Percentiles rank a stretch among this genome's conserved stretches.
Conservation (phyloP, 2,797 vertebrate genomes). For the Molossus alvarezi region DNA sequence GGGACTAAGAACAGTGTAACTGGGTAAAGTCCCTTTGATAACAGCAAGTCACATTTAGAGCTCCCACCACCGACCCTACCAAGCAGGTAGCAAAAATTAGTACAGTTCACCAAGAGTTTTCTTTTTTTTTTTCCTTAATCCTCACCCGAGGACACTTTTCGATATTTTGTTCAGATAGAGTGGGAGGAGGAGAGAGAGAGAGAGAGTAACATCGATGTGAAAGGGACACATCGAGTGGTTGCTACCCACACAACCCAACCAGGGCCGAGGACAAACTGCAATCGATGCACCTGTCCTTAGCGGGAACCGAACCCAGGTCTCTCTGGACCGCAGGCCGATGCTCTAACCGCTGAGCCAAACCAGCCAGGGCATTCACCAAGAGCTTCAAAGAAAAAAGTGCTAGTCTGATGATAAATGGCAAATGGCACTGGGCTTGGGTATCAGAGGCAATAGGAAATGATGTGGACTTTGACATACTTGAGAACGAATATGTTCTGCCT, state of each 20-base stretch:
- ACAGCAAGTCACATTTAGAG: not conserved
- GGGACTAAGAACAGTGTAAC: slow-evolving; percentile 13
- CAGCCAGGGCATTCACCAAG: not conserved
- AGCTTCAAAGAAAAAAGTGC: slow-evolving; percentile 39
- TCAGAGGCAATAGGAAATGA: slow-evolving; percentile 20
- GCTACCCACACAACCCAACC: too few relatives aligned
- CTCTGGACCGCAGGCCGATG: too few relatives aligned
- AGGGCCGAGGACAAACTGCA: too few relatives aligned
- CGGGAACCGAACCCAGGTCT: too few relatives aligned
- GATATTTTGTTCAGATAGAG: too few relatives aligned
- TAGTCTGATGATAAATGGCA: slow-evolving; percentile 37
- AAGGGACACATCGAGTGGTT: too few relatives aligned
- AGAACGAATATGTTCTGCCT: slow-evolving; percentile 36
- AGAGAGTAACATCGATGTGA: too few relatives aligned
- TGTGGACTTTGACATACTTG: slow-evolving; percentile 39
- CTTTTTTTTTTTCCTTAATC: too few relatives aligned
- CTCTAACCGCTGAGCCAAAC: too few relatives aligned
- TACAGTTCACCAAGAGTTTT: not conserved
- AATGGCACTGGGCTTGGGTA: not conserved
- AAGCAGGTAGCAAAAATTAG: slow-evolving; percentile 59
- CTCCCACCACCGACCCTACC: not conserved
- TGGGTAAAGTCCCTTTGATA: slow-evolving; percentile 17
- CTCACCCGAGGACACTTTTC: too few relatives aligned
- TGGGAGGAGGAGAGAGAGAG: too few relatives aligned
- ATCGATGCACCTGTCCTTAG: too few relatives aligned